Conservation (phyloP, 2,888 invertebrate genomes). For the Drosophila prolongata region DNA sequence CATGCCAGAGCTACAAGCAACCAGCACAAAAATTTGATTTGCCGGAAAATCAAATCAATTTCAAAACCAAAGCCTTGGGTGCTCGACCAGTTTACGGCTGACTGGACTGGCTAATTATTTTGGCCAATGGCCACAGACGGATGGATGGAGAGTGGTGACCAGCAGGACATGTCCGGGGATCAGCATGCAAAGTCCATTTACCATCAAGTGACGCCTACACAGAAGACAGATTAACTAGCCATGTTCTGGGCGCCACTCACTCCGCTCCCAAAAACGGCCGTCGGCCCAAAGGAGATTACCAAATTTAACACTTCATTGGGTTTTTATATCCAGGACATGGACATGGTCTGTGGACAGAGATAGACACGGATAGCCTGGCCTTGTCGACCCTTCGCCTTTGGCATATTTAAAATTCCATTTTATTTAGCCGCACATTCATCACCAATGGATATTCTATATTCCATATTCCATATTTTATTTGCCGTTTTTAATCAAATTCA, state of each 20-base stretch:
- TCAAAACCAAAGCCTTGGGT: slow-evolving; percentile 45
- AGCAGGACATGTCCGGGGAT: slow-evolving; percentile 37
- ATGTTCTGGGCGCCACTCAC: slow-evolving; percentile 18
- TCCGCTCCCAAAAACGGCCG: slow-evolving; percentile 37
- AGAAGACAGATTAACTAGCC: slow-evolving; percentile 64
- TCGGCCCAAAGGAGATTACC: slow-evolving; percentile 54
- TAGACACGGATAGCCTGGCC: slow-evolving; percentile 12
- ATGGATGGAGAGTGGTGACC: not conserved
- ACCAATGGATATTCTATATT: slow-evolving; percentile 25
- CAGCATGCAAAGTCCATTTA: slow-evolving; percentile 52
- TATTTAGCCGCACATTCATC: slow-evolving; percentile 4
- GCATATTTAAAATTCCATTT: slow-evolving; percentile 45
- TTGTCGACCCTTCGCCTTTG: slow-evolving; percentile 32
- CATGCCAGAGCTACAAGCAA: not conserved
- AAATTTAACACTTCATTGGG: slow-evolving; percentile 75
- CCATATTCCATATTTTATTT: slow-evolving; percentile 49
- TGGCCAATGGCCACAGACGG: slow-evolving; percentile 42
- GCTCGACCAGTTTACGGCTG: slow-evolving; percentile 62
- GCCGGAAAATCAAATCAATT: slow-evolving; percentile 66
- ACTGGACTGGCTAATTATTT: slow-evolving; percentile 71
- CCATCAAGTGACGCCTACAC: slow-evolving; percentile 49
- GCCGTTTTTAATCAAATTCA: slow-evolving; percentile 45
- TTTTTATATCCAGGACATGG: slow-evolving; percentile 43
- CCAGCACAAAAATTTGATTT: slow-evolving; percentile 42
- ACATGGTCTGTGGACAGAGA: slow-evolving; percentile 13